Percentiles rank a stretch among this genome's conserved stretches.
These are phyloP conservation scores for Pterocles orientalis DNA, from an alignment of 2,113 vertebrate species.

Conservation along the genomic window DNA sequence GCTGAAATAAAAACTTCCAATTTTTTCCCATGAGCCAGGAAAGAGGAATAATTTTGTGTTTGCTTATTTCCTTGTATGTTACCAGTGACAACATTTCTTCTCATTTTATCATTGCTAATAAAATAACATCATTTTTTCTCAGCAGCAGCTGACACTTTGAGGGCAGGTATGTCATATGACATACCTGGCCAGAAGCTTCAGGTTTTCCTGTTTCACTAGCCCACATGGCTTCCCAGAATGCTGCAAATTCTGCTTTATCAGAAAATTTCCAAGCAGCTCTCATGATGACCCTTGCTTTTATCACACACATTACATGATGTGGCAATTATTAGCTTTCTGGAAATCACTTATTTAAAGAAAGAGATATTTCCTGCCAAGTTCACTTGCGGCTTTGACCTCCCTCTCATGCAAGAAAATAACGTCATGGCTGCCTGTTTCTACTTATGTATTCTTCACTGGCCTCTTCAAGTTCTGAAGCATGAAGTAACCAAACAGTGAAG, in stretches of 20 bases:
- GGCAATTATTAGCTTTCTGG: not conserved
- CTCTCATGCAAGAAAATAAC: not conserved
- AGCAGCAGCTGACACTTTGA: not conserved
- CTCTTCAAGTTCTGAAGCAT: not conserved
- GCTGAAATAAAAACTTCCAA: not conserved
- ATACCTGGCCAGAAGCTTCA: not conserved
- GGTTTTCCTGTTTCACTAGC: not conserved
- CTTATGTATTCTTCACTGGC: not conserved
- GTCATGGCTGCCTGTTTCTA: not conserved
- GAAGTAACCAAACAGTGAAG: not conserved
- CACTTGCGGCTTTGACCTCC: not conserved
- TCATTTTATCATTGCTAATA: not conserved
- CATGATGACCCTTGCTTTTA: not conserved
- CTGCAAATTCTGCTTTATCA: not conserved
- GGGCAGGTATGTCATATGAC: not conserved
- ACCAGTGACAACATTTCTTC: not conserved
- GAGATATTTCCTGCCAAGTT: not conserved
- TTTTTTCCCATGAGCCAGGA: not conserved
- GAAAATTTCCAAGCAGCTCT: not conserved
- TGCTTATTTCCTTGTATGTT: not conserved
- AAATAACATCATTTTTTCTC: not conserved
- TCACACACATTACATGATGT: not conserved
- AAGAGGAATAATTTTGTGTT: not conserved
- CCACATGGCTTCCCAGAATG: not conserved
- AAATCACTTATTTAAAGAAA: not conserved